Base-by-base conservation (phyloP, 2,888 invertebrate species). In the Lucinisca nassula region DNA sequence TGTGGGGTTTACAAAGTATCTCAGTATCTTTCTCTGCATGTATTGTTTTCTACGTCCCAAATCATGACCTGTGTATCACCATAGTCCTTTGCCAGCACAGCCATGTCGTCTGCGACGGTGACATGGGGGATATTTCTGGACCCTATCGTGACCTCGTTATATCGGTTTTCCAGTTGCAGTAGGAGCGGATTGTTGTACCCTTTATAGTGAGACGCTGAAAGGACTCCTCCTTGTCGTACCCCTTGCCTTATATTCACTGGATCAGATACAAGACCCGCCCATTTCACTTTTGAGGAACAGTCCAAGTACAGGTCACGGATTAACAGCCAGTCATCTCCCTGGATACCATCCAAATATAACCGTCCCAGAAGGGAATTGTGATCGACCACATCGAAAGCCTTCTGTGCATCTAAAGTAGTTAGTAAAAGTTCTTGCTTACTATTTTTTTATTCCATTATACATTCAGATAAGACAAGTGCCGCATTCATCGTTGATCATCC, bases 201-300 rank as follows among this genome's bases (percentile, higher is more conserved):
- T 80, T 80, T 72, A 32, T 80, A 81, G 30, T 81, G 81, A 6
- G 76, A 37, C 12, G 75, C 61, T 1, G 74, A 75, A 1, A 81
- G 32, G 0, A 81, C 81, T 37, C 77, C 77, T 2, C 77, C 77
- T 58, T 77, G 77, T 21, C 77, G 6, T 35, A 77, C 77, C 17
- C 77, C 77, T 58, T 58, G 77, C 6, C 38, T n/a, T 6, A 77
- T 32, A 17, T 35, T 32, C 21, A 61, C n/a, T 10, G 21, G 21
- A 12, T 40, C 37, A 6, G 74, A 74, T 4, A 35, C n/a, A 8
- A n/a, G 12, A n/a, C 76, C 32, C 27, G n/a, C 45, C 49, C 55
- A 76, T 45, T 21, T 24, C n/a, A 76, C 51, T 10, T n/a, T 21
- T 3, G 76, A 76, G 40, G 24, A 21, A 40, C 40, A 45, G 32